These are phyloP conservation scores for Pseudotriccus pelzelni DNA, from an alignment of 2,797 vertebrate genomes.

Conservation along the genomic window DNA sequence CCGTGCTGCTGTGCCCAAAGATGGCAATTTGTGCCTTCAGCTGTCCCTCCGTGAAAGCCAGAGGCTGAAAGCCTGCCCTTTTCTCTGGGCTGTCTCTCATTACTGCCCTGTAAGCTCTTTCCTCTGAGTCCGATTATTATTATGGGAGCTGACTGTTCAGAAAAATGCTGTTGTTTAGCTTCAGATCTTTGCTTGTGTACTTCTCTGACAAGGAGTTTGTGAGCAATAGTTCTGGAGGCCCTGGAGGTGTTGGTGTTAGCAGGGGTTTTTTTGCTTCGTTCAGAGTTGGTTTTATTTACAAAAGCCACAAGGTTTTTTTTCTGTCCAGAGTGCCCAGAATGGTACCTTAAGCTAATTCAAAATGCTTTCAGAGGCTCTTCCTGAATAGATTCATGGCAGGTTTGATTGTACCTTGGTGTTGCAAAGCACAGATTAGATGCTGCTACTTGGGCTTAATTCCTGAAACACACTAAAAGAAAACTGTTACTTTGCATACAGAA, in stretches of 20 bases:
- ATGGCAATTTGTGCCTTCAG: conserved; percentile 20
- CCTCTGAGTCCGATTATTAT: conserved; percentile 36
- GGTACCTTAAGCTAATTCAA: neutral
- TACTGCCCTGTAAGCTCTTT: conserved; percentile 61
- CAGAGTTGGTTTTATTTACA: neutral
- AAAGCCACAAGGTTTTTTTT: neutral
- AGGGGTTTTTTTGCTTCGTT: neutral
- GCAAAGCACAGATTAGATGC: neutral
- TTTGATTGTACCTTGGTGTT: neutral
- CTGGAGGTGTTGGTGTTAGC: neutral
- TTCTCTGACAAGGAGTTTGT: neutral
- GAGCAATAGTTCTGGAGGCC: neutral
- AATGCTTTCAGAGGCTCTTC: neutral
- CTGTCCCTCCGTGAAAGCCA: neutral
- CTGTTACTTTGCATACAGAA: neutral
- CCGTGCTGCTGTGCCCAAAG: neutral
- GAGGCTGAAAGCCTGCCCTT: conserved; percentile 39
- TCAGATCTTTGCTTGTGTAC: neutral
- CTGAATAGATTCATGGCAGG: neutral
- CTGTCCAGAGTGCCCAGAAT: neutral
- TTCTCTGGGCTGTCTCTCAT: conserved; percentile 42
- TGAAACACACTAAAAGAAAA: neutral
- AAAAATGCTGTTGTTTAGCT: conserved; percentile 21
- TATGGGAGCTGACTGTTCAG: conserved; percentile 47
- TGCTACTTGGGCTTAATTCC: neutral